Percentiles rank a stretch among this genome's conserved stretches.
Evolutionary conservation across 2,113 vertebrate species (phyloP).

Genomic region (Anguilla japonica): DNA sequence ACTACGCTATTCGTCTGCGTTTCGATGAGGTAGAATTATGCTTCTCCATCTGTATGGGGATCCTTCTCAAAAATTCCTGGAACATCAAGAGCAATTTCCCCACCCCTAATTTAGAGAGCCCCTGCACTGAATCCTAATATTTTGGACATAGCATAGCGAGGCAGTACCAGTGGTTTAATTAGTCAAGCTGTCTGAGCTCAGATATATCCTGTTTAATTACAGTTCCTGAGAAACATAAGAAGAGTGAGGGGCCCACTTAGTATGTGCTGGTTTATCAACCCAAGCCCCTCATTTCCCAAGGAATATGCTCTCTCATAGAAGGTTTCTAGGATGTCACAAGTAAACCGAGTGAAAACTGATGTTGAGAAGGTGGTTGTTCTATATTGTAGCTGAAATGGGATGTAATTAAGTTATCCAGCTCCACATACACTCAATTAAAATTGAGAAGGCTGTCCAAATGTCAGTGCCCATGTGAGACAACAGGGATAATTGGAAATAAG

Average conservation of each 20-base stretch:
- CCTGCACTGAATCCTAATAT: conserved; percentile 3
- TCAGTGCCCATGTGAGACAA: not conserved
- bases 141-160: not conserved
- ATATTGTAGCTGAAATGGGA: not conserved
- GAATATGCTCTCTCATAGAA: not conserved
- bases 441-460: not conserved
- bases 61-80: not conserved
- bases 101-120: not conserved
- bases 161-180: conserved; percentile 4
- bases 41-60: not conserved
- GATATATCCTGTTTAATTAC: conserved; percentile 12
- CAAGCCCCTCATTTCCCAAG: not conserved
- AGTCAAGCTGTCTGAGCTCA: not conserved
- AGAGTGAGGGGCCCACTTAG: not conserved
- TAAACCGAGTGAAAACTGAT: too few species aligned
- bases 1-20: not conserved
- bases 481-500: not conserved
- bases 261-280: not conserved
- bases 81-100: not conserved
- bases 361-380: not conserved
- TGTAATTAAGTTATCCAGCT: not conserved
- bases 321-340: not conserved
- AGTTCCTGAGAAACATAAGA: not conserved
- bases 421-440: not conserved
- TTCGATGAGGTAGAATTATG: not conserved